Conservation (phyloP, 2,113 vertebrate genomes). For the Sminthopsis crassicaudata region DNA sequence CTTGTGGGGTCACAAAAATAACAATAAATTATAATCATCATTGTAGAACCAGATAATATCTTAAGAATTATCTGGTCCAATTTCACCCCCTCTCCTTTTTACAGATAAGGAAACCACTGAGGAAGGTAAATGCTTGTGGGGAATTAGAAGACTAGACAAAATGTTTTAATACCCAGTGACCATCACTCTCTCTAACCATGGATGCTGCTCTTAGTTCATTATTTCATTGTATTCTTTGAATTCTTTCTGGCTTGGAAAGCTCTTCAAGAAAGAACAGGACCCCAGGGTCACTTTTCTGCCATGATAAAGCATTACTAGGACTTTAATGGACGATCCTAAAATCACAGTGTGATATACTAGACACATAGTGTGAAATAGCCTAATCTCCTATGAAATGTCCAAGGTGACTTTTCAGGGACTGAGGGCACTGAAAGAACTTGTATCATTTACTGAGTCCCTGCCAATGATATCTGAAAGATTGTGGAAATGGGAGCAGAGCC, state of each 20-base stretch:
- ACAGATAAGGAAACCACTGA: neutral
- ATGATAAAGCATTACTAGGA: neutral
- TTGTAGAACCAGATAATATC: neutral
- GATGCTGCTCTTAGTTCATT: neutral
- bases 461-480: neutral
- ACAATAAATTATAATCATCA: neutral
- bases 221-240: neutral
- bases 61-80: neutral
- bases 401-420: neutral
- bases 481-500: neutral
- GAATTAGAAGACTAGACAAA: neutral
- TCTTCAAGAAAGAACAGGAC: neutral
- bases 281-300: neutral
- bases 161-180: neutral
- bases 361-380: neutral
- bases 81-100: accelerated
- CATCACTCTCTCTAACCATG: neutral
- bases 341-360: neutral
- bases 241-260: neutral
- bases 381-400: neutral
- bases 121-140: neutral
- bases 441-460: neutral
- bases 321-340: neutral
- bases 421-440: neutral
- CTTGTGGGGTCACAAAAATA: too few relatives aligned